These are phyloP conservation scores for Arizona elegans DNA, from an alignment of 2,113 vertebrate genomes.

Conservation along the genomic window DNA sequence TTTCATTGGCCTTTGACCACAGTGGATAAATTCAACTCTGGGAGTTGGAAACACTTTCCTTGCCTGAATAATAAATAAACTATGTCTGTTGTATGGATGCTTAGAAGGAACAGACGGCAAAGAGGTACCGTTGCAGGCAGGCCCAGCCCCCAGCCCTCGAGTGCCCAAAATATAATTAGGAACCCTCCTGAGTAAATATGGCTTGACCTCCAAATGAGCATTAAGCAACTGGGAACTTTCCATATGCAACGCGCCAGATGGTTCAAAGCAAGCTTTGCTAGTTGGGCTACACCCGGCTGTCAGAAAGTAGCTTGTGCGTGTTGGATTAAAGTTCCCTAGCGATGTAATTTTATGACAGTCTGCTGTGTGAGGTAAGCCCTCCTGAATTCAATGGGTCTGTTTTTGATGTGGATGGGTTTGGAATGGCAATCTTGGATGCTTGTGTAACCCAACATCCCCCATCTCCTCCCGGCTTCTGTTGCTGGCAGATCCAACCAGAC, in stretches of 20 bases:
- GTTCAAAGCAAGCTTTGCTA: neutral
- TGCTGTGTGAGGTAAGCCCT: neutral
- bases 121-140: neutral
- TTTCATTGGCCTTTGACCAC: neutral
- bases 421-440: neutral
- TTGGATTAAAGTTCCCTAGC: neutral
- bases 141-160: neutral
- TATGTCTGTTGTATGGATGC: neutral
- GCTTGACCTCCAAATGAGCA: constrained; percentile 7
- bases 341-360: neutral
- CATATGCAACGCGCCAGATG: neutral
- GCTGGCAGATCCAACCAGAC: neutral
- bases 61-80: neutral
- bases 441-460: neutral
- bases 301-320: neutral
- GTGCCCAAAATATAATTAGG: constrained; percentile 11
- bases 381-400: neutral
- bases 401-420: neutral
- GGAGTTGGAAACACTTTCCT: neutral
- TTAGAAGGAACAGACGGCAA: neutral
- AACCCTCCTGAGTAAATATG: neutral
- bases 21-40: neutral
- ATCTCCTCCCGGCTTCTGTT: neutral
- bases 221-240: constrained; percentile 4
- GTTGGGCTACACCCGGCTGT: neutral